Evolutionary conservation across 2,113 vertebrate species (phyloP).

Genomic region (Conger conger): DNA sequence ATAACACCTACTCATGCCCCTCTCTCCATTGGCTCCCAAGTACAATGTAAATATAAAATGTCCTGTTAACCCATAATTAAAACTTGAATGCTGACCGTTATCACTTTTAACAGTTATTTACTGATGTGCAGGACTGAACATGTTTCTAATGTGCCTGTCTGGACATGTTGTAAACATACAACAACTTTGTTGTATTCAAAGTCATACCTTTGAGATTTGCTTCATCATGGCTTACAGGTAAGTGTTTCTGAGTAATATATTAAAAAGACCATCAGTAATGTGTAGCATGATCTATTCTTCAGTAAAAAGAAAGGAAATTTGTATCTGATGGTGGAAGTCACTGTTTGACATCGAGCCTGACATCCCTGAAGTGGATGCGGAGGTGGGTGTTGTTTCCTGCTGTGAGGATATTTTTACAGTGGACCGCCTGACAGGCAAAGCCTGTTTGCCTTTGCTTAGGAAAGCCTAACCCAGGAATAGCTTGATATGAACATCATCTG

Average conservation of each 20-base stretch:
- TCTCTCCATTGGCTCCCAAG: too few species aligned
- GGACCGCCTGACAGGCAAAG: too few species aligned
- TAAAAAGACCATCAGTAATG: neutral
- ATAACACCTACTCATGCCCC: too few species aligned
- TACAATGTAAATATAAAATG: too few species aligned
- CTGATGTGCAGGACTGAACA: neutral
- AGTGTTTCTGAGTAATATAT: neutral
- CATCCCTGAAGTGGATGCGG: neutral
- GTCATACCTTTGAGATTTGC: neutral
- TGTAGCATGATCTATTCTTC: neutral
- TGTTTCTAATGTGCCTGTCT: neutral
- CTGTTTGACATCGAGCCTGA: neutral
- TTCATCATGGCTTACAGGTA: neutral
- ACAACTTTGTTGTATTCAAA: neutral
- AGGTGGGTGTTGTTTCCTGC: neutral
- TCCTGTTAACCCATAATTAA: too few species aligned
- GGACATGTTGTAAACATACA: neutral
- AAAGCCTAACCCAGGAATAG: too few species aligned
- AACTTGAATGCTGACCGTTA: too few species aligned
- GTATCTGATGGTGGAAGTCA: neutral
- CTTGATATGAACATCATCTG: too few species aligned
- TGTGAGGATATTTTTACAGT: neutral
- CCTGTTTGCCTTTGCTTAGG: too few species aligned
- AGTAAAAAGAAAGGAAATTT: neutral
- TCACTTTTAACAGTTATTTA: too few species aligned